phyloP scores from a whole-genome alignment of 2,113 vertebrate genomes.

The Rynchops niger region DNA sequence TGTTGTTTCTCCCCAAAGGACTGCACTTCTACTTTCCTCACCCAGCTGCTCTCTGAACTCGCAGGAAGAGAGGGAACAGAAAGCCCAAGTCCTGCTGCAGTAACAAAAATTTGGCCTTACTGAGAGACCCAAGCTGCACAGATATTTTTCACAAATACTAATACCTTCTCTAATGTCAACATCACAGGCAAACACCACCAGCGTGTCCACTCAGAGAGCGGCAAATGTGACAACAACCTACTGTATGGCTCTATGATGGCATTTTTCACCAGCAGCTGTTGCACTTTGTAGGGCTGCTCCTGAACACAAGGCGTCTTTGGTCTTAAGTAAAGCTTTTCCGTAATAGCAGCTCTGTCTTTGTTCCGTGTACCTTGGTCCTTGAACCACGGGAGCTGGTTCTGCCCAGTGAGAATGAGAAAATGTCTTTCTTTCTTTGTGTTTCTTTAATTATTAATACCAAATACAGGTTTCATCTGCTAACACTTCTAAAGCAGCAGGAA shows the following conservation, averaged over 20 bases:
- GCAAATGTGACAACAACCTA: background rate
- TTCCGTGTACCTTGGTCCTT: background rate
- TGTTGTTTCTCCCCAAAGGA: background rate
- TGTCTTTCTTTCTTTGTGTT: background rate
- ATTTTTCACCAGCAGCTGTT: background rate
- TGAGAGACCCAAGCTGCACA: background rate
- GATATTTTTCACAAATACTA: background rate
- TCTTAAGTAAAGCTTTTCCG: background rate
- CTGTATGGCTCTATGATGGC: rapidly evolving
- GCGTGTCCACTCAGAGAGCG: background rate
- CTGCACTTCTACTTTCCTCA: background rate
- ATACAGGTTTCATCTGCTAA: background rate
- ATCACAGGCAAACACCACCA: background rate
- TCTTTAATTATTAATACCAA: background rate
- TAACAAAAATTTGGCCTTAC: background rate
- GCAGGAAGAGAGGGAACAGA: background rate
- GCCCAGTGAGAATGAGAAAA: background rate
- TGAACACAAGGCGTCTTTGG: background rate
- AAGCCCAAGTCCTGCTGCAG: background rate
- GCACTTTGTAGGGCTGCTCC: background rate
- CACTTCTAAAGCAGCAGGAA: background rate
- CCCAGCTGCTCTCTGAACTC: background rate
- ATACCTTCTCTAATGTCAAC: background rate
- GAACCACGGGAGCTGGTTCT: background rate
- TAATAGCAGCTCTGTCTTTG: background rate